Percentiles rank a stretch among this genome's conserved stretches.
These are phyloP conservation scores for Heliornis fulica DNA, from an alignment of 2,113 vertebrate species.

Conservation along the genomic window DNA sequence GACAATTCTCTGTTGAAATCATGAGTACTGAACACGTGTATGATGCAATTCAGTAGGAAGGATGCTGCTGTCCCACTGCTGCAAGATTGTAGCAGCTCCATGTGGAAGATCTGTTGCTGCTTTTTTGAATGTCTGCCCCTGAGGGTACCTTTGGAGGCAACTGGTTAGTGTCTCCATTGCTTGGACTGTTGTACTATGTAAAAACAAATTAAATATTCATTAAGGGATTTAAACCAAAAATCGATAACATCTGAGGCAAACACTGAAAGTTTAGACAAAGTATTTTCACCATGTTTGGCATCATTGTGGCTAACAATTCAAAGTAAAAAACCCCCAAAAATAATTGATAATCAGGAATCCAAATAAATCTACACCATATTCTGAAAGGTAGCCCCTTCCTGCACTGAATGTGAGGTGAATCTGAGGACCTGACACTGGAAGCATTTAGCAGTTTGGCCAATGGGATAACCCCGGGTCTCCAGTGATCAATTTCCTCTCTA, in stretches of 20 bases:
- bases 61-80: neutral
- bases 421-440: neutral
- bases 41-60: neutral
- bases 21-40: neutral
- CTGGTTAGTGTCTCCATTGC: neutral
- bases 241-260: neutral
- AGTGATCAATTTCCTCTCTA: neutral
- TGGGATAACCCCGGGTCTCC: neutral
- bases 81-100: neutral
- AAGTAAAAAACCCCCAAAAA: neutral
- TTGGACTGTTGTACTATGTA: neutral
- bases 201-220: neutral
- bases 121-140: neutral
- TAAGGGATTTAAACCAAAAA: neutral
- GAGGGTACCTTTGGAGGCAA: neutral
- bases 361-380: neutral
- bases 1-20: neutral
- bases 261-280: neutral
- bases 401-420: neutral
- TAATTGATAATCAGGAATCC: neutral
- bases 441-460: neutral
- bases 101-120: neutral
- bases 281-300: neutral
- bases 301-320: neutral
- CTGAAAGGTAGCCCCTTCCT: neutral